phyloP scores from a whole-genome alignment of 53 echinoderm and acorn worm genomes.

The Antedon mediterranea region DNA sequence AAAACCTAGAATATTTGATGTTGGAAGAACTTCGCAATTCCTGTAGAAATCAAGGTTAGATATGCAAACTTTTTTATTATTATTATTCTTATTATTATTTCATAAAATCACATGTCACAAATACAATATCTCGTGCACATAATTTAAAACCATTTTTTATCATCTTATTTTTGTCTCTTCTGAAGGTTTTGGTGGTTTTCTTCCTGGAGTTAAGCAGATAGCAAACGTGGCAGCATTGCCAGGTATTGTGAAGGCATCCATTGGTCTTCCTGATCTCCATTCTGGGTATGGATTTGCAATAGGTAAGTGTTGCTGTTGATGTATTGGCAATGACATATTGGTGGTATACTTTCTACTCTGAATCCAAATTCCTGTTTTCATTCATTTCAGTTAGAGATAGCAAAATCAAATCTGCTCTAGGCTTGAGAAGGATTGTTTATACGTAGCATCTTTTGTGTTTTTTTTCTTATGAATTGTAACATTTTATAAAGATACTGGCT shows the following conservation, averaged over 20 bases:
- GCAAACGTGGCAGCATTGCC: conserved; percentile 93
- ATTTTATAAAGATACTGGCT: no score
- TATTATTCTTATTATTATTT: background rate
- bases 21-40: conserved; percentile 72
- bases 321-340: no score
- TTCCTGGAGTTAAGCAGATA: conserved; percentile 93
- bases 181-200: conserved; percentile 74
- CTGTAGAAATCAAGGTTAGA: conserved; percentile 40
- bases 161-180: background rate
- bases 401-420: no score
- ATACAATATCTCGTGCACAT: background rate
- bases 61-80: no score
- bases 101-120: background rate
- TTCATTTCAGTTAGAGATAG: no score
- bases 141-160: background rate
- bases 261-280: conserved; percentile 83
- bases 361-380: no score
- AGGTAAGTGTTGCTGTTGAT: no score
- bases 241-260: conserved; percentile 72
- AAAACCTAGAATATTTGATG: conserved; percentile 67
- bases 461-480: no score
- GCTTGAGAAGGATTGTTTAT: no score
- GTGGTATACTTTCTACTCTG: background rate
- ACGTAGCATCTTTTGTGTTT: no score
- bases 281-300: conserved; percentile 98